Evolutionary conservation across 2,797 vertebrate genomes (phyloP).

Genomic region (Nyctalus aviator): DNA sequence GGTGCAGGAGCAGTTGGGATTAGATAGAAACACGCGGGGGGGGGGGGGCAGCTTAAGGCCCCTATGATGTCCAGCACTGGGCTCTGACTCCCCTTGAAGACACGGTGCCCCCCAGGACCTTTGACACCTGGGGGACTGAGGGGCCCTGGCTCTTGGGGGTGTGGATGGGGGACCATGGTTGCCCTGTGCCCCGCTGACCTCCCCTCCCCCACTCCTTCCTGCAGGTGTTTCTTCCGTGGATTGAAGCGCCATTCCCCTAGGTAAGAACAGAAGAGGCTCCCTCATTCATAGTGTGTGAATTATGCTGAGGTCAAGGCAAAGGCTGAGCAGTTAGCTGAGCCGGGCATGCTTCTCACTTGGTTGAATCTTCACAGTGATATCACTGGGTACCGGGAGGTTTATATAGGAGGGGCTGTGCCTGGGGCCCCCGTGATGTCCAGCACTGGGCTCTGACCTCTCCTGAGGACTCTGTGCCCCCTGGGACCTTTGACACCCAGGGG

Average conservation of each 20-base stretch:
- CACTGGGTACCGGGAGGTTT: accelerated
- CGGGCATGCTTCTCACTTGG: no score
- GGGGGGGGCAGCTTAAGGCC: neutral
- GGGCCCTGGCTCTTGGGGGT: neutral
- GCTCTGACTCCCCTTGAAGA: constrained; percentile 23
- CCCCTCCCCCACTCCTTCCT: neutral
- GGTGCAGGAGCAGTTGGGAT: neutral
- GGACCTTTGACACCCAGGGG: constrained; percentile 68
- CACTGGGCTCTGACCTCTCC: constrained; percentile 1
- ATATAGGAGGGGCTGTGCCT: neutral
- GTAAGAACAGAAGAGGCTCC: neutral
- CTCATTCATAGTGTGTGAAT: neutral
- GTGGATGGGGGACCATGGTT: accelerated
- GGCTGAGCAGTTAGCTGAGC: no score
- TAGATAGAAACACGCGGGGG: neutral
- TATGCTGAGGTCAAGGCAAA: neutral
- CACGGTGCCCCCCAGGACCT: constrained; percentile 43
- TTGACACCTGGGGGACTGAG: constrained; percentile 67
- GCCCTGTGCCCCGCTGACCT: neutral
- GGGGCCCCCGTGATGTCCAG: neutral
- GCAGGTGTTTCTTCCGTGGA: neutral
- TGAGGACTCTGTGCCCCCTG: constrained; percentile 43
- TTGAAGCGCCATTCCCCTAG: neutral
- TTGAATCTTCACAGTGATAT: neutral
- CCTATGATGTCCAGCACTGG: constrained; percentile 22